These are phyloP conservation scores for Spodoptera exigua DNA, from an alignment of 2,888 invertebrate species.

Conservation along the genomic window DNA sequence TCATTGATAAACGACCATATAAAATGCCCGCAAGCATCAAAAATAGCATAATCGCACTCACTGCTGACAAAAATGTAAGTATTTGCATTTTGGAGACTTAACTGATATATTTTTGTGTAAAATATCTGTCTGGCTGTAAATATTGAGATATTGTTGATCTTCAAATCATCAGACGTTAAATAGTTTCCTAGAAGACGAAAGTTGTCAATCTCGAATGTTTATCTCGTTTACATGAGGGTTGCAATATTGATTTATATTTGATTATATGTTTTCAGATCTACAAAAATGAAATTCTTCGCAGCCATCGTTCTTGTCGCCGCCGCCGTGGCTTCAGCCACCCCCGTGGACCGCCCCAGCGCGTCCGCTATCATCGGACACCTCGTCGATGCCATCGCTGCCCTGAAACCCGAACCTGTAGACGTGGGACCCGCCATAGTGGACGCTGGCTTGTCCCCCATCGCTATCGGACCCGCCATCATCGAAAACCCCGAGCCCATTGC, in stretches of 20 bases:
- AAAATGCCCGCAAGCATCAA: constrained; percentile 14
- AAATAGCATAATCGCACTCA: constrained; percentile 19
- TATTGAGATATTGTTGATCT: too few relatives aligned
- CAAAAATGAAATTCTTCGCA: constrained; percentile 75
- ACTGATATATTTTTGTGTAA: too few relatives aligned
- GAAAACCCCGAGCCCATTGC: constrained; percentile 15
- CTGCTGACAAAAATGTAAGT: constrained; percentile 28
- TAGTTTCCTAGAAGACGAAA: too few relatives aligned
- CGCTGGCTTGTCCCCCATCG: constrained; percentile 17
- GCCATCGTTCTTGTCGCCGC: constrained; percentile 73
- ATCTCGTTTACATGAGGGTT: too few relatives aligned
- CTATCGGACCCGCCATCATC: constrained; percentile 20
- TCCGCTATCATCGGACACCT: constrained; percentile 21
- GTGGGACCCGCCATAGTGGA: constrained; percentile 29
- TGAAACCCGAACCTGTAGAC: constrained; percentile 18
- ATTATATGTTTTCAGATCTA: constrained; percentile 55
- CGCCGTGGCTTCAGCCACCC: constrained; percentile 70
- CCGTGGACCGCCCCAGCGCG: constrained; percentile 69
- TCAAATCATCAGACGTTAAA: too few relatives aligned
- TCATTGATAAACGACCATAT: constrained; percentile 14
- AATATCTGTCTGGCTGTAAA: too few relatives aligned
- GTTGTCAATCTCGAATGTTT: too few relatives aligned
- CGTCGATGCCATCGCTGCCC: constrained; percentile 15
- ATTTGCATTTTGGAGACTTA: background rate
- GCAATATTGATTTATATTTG: background rate